Percentiles rank a stretch among this genome's conserved stretches.
Conservation (phyloP, 2,797 vertebrate species). For the Botia kubotai region DNA sequence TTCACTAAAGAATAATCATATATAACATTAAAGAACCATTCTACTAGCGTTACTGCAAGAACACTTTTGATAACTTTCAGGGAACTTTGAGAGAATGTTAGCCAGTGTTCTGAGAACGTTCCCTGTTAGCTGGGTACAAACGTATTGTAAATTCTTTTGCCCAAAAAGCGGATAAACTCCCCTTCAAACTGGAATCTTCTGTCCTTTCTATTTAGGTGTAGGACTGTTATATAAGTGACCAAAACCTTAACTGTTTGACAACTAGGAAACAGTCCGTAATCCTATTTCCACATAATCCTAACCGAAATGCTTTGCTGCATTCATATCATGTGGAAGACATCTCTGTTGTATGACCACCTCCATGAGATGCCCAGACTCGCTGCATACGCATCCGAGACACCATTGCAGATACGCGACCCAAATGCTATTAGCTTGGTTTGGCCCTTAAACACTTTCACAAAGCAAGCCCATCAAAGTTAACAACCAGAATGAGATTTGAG, state of each 20-base stretch:
- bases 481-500: neutral
- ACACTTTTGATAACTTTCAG: too few species aligned
- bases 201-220: constrained; percentile 9
- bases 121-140: neutral
- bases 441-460: too few species aligned
- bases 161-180: neutral
- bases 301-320: neutral
- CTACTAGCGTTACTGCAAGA: too few species aligned
- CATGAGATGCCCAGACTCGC: neutral
- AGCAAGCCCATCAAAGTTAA: neutral
- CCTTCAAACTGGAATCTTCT: neutral
- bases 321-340: too few species aligned
- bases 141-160: neutral
- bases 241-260: neutral
- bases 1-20: too few species aligned
- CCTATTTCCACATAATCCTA: neutral
- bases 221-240: constrained; percentile 7
- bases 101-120: too few species aligned
- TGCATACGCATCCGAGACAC: neutral
- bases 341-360: neutral
- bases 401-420: neutral
- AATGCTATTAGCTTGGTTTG: neutral
- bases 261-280: neutral
- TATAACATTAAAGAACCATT: too few species aligned
- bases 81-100: too few species aligned